phyloP scores from a whole-genome alignment of 2,888 invertebrate species.

The Folsomia manolachei region DNA sequence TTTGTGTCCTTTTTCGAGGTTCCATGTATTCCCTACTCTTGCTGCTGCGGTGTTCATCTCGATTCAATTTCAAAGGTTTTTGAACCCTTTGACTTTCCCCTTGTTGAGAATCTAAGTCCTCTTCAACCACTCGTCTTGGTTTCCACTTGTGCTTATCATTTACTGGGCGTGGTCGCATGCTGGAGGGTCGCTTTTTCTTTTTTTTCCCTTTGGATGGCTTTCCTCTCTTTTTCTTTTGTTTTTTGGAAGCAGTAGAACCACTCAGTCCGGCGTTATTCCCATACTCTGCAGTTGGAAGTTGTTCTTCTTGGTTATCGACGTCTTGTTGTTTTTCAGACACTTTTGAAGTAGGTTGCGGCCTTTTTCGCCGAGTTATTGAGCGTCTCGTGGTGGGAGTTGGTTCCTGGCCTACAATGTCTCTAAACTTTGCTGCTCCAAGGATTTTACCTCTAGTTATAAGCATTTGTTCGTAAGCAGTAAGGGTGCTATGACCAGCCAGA shows the following conservation, averaged over 20 bases:
- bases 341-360: background rate
- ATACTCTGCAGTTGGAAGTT: background rate
- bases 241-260: background rate
- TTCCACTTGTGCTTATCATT: background rate
- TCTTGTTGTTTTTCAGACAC: background rate
- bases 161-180: background rate
- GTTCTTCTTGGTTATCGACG: background rate
- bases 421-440: conserved; percentile 23
- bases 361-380: background rate
- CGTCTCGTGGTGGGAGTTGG: background rate
- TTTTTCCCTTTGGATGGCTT: background rate
- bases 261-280: background rate
- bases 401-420: background rate
- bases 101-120: background rate
- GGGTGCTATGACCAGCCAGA: conserved; percentile 10
- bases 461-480: conserved; percentile 29
- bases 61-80: background rate
- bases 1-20: too few relatives aligned
- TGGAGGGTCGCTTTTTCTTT: background rate
- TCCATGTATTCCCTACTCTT: too few relatives aligned
- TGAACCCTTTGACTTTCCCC: background rate
- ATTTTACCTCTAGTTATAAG: conserved; percentile 29
- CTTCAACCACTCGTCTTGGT: background rate
- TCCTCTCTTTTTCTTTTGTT: background rate
- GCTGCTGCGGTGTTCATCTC: background rate